Conservation (phyloP, 1,140 invertebrate species). For the Lamellibrachia luymesi region DNA sequence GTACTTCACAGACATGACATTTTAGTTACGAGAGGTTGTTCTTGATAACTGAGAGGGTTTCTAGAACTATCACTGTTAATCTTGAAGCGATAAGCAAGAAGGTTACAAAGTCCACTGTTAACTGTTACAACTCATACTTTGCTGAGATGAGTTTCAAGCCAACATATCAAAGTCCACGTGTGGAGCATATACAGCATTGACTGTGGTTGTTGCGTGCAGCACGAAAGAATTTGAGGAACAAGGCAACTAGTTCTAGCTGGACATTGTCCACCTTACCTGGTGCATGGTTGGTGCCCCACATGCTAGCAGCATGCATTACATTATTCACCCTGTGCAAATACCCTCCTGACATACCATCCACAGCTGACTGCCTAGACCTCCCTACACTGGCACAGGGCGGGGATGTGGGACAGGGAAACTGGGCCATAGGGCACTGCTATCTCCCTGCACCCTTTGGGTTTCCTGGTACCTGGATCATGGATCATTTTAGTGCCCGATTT, state of each 20-base stretch:
- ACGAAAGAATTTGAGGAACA: not conserved
- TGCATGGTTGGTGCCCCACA: not conserved
- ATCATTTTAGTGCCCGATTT: not conserved
- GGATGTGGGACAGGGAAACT: not conserved
- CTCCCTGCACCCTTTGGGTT: not conserved
- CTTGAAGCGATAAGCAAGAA: not conserved
- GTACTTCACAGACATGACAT: not conserved
- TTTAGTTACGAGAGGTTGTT: not conserved
- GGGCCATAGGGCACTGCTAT: not conserved
- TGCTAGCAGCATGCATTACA: not conserved
- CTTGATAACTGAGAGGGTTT: not conserved
- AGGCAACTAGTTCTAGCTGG: not conserved
- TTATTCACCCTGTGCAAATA: not conserved
- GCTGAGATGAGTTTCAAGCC: not conserved
- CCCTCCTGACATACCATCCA: not conserved
- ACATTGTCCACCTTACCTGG: not conserved
- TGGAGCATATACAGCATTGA: not conserved
- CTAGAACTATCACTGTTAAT: not conserved
- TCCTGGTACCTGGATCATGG: not conserved
- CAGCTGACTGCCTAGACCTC: not conserved
- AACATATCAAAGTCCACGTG: not conserved
- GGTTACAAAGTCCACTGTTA: not conserved
- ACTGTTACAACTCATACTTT: not conserved
- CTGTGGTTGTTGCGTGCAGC: not conserved
- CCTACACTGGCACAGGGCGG: not conserved